Evolutionary conservation across 2,113 vertebrate species (phyloP).

Genomic region (Malaclemys terrapin): DNA sequence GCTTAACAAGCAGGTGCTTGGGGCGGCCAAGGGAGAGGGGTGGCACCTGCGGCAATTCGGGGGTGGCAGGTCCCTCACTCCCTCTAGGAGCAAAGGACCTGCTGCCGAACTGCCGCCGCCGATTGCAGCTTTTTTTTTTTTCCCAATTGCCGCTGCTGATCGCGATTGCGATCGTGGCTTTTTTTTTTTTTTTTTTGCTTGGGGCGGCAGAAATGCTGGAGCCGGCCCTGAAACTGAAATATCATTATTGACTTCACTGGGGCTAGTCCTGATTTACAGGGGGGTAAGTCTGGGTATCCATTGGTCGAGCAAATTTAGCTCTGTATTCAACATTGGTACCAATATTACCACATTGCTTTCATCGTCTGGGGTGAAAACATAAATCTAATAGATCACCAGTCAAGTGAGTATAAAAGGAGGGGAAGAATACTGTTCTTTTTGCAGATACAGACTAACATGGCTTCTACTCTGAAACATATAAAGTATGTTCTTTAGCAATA

Average conservation of each 20-base stretch:
- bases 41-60: no score
- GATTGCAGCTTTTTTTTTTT: no score
- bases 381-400: conserved; percentile 3
- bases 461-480: neutral
- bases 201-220: no score
- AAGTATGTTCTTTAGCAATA: conserved; percentile 56
- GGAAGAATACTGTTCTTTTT: neutral
- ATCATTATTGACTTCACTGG: neutral
- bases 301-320: conserved; percentile 12
- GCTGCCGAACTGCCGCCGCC: no score
- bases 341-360: neutral
- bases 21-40: no score
- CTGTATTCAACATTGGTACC: neutral
- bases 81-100: no score
- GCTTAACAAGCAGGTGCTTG: no score
- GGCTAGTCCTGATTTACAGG: neutral
- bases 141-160: no score
- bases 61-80: no score
- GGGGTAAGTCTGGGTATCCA: neutral
- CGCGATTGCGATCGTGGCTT: no score
- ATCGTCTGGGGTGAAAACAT: neutral
- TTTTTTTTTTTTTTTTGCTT: no score
- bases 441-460: no score
- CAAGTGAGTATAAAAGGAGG: conserved; percentile 2
- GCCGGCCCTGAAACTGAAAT: neutral